Evolutionary conservation across 1,140 invertebrate genomes (phyloP).

Genomic region (Microplitis demolitor): DNA sequence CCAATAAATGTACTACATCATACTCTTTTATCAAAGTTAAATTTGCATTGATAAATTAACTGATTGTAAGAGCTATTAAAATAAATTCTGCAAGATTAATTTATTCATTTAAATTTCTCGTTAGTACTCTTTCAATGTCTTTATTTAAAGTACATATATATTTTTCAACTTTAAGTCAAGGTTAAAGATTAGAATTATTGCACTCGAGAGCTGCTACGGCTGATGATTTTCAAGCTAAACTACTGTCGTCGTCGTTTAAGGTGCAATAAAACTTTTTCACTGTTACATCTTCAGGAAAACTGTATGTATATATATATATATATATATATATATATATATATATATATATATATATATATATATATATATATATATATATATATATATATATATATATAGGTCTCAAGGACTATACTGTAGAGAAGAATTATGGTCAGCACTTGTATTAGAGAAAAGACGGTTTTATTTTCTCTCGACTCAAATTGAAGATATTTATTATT

Average conservation of each 20-base stretch:
- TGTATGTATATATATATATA: background rate
- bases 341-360: background rate
- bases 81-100: background rate
- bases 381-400: background rate
- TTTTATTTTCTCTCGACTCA: background rate
- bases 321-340: background rate
- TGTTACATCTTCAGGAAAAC: background rate
- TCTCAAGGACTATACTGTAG: background rate
- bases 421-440: background rate
- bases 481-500: background rate
- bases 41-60: background rate
- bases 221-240: background rate
- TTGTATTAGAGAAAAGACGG: background rate
- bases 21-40: background rate
- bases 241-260: background rate
- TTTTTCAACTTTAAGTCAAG: background rate
- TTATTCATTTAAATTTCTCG: too few species aligned
- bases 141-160: background rate
- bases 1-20: background rate
- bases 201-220: background rate
- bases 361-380: background rate
- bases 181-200: background rate
- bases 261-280: slow-evolving; percentile 5
- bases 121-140: background rate
- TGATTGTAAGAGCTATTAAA: background rate